phyloP scores from a whole-genome alignment of 2,888 invertebrate species.

The Microctonus hyperodae region DNA sequence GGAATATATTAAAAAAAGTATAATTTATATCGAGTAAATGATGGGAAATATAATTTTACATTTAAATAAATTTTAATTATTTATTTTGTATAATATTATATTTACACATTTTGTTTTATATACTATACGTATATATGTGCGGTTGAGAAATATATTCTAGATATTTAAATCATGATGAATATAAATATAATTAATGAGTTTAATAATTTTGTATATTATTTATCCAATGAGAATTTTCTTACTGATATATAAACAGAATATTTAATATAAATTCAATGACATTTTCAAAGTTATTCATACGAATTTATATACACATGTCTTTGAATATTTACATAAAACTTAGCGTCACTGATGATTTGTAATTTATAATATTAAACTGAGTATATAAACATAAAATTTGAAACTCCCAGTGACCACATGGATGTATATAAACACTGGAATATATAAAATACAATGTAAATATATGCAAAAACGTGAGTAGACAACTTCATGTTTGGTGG shows the following conservation, averaged over 20 bases:
- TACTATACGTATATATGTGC: too few relatives aligned
- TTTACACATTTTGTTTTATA: too few relatives aligned
- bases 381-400: neutral
- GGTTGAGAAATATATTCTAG: too few relatives aligned
- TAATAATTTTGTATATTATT: too few relatives aligned
- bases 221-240: too few relatives aligned
- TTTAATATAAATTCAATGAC: neutral
- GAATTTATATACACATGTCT: neutral
- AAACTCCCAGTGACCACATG: neutral
- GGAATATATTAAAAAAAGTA: too few relatives aligned
- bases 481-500: constrained; percentile 17
- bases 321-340: neutral
- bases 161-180: too few relatives aligned
- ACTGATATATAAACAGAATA: neutral
- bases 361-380: neutral
- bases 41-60: too few relatives aligned
- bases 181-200: too few relatives aligned
- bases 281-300: neutral
- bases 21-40: too few relatives aligned
- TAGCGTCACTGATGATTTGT: neutral
- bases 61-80: too few relatives aligned
- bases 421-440: neutral
- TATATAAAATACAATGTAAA: constrained; percentile 24
- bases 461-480: constrained; percentile 24
- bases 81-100: too few relatives aligned